Evolutionary conservation across 2,113 vertebrate species (phyloP).

Genomic region (Ceyx melanurus): DNA sequence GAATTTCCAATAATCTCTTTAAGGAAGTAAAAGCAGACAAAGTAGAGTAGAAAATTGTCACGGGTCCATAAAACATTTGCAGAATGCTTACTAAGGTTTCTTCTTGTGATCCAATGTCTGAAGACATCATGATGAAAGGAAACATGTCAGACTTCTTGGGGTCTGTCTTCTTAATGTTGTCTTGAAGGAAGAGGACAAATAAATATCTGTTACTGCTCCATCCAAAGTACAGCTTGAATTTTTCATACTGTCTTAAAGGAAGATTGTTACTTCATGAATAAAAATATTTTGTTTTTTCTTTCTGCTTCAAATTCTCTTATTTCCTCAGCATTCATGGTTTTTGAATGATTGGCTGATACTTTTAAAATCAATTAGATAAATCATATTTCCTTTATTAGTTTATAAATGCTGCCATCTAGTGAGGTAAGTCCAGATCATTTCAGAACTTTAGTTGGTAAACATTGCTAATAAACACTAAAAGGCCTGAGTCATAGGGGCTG

Average conservation of each 20-base stretch:
- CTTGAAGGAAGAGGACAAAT: background rate
- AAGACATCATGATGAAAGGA: background rate
- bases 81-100: background rate
- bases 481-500: background rate
- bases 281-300: background rate
- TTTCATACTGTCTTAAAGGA: background rate
- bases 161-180: background rate
- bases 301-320: background rate
- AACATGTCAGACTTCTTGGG: background rate
- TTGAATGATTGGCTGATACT: background rate
- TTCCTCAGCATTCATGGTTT: background rate
- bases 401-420: constrained; percentile 70
- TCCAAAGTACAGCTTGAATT: background rate
- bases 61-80: background rate
- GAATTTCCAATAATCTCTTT: constrained; percentile 14
- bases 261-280: background rate
- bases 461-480: background rate
- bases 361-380: constrained; percentile 20
- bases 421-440: constrained; percentile 28
- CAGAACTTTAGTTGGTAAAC: background rate
- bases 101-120: background rate
- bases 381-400: constrained; percentile 25
- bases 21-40: background rate
- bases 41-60: constrained; percentile 7
- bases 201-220: background rate